Conservation (phyloP, 2,888 invertebrate species). For the Pyrrhosoma nymphula region DNA sequence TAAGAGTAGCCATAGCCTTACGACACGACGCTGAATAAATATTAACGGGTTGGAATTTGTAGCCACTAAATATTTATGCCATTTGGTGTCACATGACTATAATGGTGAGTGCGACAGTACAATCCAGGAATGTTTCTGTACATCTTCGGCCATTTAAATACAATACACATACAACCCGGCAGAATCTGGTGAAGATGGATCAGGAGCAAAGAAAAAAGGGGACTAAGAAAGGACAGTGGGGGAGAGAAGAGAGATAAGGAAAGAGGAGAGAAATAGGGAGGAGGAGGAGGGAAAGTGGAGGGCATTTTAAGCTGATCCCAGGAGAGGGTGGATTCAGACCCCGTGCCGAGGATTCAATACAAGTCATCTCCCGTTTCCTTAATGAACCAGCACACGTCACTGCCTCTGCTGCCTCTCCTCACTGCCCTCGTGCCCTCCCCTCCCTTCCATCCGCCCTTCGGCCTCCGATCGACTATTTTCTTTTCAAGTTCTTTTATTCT, state of each 20-base stretch:
- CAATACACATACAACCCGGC: too few relatives aligned
- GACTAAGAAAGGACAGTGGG: neutral
- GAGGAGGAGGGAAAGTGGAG: neutral
- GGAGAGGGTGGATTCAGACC: neutral
- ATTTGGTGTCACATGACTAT: too few relatives aligned
- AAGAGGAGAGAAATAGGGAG: neutral
- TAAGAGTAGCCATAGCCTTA: too few relatives aligned
- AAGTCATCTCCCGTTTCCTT: neutral
- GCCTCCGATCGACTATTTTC: neutral
- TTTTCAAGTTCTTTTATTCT: neutral
- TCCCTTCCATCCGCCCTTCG: neutral
- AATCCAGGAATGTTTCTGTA: too few relatives aligned
- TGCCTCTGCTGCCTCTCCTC: neutral
- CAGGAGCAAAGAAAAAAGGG: neutral
- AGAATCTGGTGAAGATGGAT: neutral
- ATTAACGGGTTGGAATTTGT: too few relatives aligned
- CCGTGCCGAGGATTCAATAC: constrained; percentile 21
- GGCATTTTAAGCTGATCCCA: constrained; percentile 15
- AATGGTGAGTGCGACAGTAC: too few relatives aligned
- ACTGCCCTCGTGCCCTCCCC: too few relatives aligned
- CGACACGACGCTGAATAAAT: too few relatives aligned
- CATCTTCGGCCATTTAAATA: too few relatives aligned
- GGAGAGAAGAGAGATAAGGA: neutral
- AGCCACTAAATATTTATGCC: too few relatives aligned
- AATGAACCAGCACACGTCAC: constrained; percentile 11